phyloP scores from a whole-genome alignment of 2,888 invertebrate species.

The Drosophila colorata region DNA sequence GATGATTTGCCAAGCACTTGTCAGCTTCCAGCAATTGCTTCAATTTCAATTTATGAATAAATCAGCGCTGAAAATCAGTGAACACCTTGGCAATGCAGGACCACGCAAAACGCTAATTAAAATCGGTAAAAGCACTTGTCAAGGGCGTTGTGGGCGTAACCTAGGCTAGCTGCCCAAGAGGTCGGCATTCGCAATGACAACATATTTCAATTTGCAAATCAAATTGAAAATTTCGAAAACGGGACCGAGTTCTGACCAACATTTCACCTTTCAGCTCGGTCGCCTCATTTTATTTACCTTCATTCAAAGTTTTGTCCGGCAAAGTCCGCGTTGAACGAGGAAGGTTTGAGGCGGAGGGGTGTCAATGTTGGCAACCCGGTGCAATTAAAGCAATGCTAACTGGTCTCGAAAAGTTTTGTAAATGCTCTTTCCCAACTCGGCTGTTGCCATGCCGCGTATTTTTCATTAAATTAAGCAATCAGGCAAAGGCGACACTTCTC shows the following conservation, averaged over 20 bases:
- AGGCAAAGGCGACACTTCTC: slow-evolving; percentile 29
- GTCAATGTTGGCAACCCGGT: slow-evolving; percentile 27
- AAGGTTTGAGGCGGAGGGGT: slow-evolving; percentile 4
- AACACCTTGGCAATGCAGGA: neutral
- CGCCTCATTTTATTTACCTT: slow-evolving; percentile 44
- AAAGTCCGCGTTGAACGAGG: neutral
- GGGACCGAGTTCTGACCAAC: slow-evolving; percentile 26
- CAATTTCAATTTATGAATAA: slow-evolving; percentile 52
- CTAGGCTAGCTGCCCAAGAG: neutral
- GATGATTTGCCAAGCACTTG: neutral
- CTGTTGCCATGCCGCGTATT: slow-evolving; percentile 19
- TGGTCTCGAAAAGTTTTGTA: slow-evolving; percentile 46
- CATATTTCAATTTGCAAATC: slow-evolving; percentile 74
- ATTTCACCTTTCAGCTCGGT: slow-evolving; percentile 43
- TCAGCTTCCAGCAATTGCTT: slow-evolving; percentile 4
- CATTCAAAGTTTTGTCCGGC: slow-evolving; percentile 25
- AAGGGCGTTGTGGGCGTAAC: slow-evolving; percentile 1
- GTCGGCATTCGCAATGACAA: slow-evolving; percentile 16
- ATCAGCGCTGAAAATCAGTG: slow-evolving; percentile 21
- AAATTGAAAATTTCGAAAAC: slow-evolving; percentile 48
- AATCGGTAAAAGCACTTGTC: slow-evolving; percentile 19
- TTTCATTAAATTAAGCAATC: slow-evolving; percentile 62
- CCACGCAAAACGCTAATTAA: slow-evolving; percentile 56
- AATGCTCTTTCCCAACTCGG: slow-evolving; percentile 10
- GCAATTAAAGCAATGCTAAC: slow-evolving; percentile 60